Evolutionary conservation across 2,797 vertebrate genomes (phyloP).

Genomic region (Chelmon rostratus): DNA sequence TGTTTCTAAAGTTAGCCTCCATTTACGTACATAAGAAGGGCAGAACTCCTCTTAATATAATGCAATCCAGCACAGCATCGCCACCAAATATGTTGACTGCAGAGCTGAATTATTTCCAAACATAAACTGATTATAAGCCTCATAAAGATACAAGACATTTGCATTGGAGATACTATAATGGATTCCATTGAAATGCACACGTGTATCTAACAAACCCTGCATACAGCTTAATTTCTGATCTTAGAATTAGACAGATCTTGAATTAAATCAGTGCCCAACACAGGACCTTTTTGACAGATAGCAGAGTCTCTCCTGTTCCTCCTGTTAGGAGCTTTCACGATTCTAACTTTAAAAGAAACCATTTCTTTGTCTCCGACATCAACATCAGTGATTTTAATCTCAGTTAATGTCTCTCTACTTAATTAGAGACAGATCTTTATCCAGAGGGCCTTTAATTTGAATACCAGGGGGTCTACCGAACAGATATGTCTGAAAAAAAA

Average conservation of each 20-base stretch:
- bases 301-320: background rate
- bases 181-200: background rate
- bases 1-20: background rate
- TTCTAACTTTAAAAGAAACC: constrained; percentile 2
- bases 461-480: background rate
- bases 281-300: constrained; percentile 9
- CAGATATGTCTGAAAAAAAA: background rate
- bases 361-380: constrained; percentile 2
- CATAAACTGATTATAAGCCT: background rate
- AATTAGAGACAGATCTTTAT: constrained; percentile 1
- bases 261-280: constrained; percentile 22
- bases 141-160: background rate
- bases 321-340: background rate
- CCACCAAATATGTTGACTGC: background rate
- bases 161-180: background rate
- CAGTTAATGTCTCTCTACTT: background rate
- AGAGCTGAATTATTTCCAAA: constrained; percentile 3
- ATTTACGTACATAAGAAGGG: constrained; percentile 5
- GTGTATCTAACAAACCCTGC: background rate
- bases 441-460: constrained; percentile 9
- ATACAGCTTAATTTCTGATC: constrained; percentile 15
- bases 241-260: constrained; percentile 11
- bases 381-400: background rate
- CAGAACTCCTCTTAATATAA: background rate
- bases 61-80: background rate